A percentile compares a stretch with the other conserved stretches of the same genome.
phyloP scores from a whole-genome alignment of 1,140 invertebrate genomes.

The Zophobas morio region DNA sequence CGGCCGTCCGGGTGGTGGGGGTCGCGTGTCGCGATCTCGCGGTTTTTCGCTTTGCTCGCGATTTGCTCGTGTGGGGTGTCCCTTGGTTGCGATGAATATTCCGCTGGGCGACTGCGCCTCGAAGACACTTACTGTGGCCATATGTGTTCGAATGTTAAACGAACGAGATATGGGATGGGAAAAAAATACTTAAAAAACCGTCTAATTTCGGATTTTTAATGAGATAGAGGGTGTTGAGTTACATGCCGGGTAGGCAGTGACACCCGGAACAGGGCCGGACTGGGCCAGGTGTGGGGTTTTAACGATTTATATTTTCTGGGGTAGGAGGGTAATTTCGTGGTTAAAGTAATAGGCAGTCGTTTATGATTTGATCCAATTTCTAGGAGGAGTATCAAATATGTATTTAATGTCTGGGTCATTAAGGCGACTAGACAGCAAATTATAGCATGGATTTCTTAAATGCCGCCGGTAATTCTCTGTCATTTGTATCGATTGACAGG shows the following conservation, averaged over 20 bases:
- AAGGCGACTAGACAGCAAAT: too few species aligned
- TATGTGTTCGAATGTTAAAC: conserved; percentile 58
- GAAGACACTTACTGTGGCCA: conserved; percentile 52
- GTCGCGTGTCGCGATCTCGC: neutral
- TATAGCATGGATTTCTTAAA: too few species aligned
- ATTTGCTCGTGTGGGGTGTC: neutral
- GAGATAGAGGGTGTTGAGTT: conserved; percentile 51
- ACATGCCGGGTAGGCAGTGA: neutral
- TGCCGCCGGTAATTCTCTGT: too few species aligned
- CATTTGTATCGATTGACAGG: too few species aligned
- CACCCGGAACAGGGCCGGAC: neutral
- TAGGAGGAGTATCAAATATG: too few species aligned
- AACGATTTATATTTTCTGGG: too few species aligned
- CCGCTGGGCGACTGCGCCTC: conserved; percentile 48
- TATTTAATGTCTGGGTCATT: too few species aligned
- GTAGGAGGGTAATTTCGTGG: too few species aligned
- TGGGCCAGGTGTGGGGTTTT: neutral
- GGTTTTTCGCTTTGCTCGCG: conserved; percentile 32
- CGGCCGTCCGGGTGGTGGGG: neutral
- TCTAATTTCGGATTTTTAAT: conserved; percentile 58
- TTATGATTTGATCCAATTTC: too few species aligned
- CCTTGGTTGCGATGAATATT: conserved; percentile 47
- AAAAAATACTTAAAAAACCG: conserved; percentile 53
- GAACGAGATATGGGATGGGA: conserved; percentile 52
- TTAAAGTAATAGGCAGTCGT: too few species aligned